Evolutionary conservation across 2,797 vertebrate species (phyloP).

Genomic region (Myotis daubentonii): DNA sequence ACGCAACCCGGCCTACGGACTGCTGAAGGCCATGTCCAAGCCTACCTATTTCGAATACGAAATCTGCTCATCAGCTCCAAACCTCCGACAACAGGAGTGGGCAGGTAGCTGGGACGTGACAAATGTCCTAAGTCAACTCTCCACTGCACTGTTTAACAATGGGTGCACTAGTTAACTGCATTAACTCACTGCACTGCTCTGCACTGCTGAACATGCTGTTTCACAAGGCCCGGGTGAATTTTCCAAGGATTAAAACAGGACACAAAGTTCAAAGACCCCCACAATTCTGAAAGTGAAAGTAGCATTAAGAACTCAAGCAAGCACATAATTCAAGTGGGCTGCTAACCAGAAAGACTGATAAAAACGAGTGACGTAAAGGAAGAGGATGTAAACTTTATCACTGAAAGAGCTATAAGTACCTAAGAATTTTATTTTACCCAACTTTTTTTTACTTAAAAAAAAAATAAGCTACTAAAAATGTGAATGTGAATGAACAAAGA

Average conservation of each 20-base stretch:
- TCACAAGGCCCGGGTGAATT: neutral
- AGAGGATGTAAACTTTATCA: neutral
- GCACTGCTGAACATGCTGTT: neutral
- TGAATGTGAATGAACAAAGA: neutral
- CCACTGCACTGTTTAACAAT: neutral
- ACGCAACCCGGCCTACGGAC: too few relatives aligned
- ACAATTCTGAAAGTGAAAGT: neutral
- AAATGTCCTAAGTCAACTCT: neutral
- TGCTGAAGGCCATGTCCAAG: too few relatives aligned
- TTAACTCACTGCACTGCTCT: neutral
- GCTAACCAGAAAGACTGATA: neutral
- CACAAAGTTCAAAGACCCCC: neutral
- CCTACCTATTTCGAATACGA: neutral
- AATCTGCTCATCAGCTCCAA: neutral
- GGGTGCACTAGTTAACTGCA: neutral
- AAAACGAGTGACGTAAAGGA: neutral
- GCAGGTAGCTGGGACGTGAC: neutral
- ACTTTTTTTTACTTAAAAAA: neutral
- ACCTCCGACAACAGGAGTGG: neutral
- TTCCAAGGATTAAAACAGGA: neutral
- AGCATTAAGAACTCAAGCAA: neutral
- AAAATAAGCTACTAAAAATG: neutral
- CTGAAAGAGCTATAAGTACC: neutral
- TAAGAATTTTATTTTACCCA: neutral
- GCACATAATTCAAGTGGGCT: neutral